A percentile compares a stretch with the other conserved stretches of the same genome.
phyloP scores from a whole-genome alignment of 2,888 invertebrate species.

The Meteorus colon region DNA sequence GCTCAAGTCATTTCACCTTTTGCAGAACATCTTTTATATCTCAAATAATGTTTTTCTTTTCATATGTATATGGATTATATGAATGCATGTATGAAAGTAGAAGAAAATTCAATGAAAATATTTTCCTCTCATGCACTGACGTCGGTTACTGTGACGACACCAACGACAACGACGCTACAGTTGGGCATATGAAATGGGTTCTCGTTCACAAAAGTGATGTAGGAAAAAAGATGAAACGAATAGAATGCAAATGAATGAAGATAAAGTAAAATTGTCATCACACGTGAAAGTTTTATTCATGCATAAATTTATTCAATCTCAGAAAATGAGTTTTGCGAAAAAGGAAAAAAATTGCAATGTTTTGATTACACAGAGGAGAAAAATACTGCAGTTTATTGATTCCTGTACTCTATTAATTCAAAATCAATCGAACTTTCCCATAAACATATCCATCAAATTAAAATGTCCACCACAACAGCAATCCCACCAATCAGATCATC shows the following conservation, averaged over 20 bases:
- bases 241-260: background rate
- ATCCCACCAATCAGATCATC: background rate
- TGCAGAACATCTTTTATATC: background rate
- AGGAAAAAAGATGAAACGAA: background rate
- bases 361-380: too few relatives aligned
- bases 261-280: background rate
- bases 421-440: too few relatives aligned
- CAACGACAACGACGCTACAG: background rate
- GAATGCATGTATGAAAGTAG: slow-evolving; percentile 8
- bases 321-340: too few relatives aligned
- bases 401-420: too few relatives aligned
- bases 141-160: background rate
- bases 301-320: too few relatives aligned
- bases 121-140: slow-evolving; percentile 22
- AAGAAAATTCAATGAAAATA: slow-evolving; percentile 42
- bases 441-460: background rate
- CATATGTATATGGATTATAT: background rate
- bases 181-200: background rate
- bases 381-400: too few relatives aligned
- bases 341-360: too few relatives aligned
- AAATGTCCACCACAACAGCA: background rate
- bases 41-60: background rate
- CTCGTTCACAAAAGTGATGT: background rate
- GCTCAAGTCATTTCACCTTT: background rate
- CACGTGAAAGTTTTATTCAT: too few relatives aligned